Evolutionary conservation across 2,888 invertebrate species (phyloP), one percentile per base, ranked within the genome.

Genomic region (Monochamus alternatus): DNA sequence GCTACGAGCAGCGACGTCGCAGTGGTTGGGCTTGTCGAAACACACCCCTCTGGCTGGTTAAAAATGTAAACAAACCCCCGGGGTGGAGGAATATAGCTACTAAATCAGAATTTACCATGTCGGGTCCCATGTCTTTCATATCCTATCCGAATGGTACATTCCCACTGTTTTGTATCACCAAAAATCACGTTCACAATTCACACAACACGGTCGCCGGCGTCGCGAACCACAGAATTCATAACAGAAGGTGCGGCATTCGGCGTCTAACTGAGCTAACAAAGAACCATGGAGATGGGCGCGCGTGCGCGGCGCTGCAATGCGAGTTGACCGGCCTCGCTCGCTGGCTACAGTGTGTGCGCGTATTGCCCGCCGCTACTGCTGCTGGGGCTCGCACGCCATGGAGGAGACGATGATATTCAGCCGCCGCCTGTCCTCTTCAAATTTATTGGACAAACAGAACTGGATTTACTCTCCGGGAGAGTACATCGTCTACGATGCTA

Each of bases 41-140:
- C 77, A 76, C 76, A 77, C 78, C 80, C 78, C 76, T 74, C 64
- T 22, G 63, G 47, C 63, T 59, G 9, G 43, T 10, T n/a, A 44
- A 72, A 64, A 75, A 81, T 51, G 75, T 78, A 81, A 80, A 79
- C 79, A 80, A 80, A 78, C 74, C 59, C 7, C 30, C 47, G 12
- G 62, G 30, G 10, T 5, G 52, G 51, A 14, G 31, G 38, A 32
- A 32, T 30, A 71, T 8, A 32, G 38, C 22, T 38, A 51, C 2
- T 3, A 14, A 55, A 30, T 62, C n/a, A 12, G 32, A 72, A 86
- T 82, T 92, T 90, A 94, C 94, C 94, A 94, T 94, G 90, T 94
- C 94, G 90, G 94, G 94, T 91, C 94, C 94, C 93, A 94, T 93
- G 91, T 93, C 93, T 92, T 93, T 93, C 93, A 94, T 94, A 92